Evolutionary conservation across 2,888 invertebrate genomes (phyloP).

Genomic region (Poecilus cupreus): DNA sequence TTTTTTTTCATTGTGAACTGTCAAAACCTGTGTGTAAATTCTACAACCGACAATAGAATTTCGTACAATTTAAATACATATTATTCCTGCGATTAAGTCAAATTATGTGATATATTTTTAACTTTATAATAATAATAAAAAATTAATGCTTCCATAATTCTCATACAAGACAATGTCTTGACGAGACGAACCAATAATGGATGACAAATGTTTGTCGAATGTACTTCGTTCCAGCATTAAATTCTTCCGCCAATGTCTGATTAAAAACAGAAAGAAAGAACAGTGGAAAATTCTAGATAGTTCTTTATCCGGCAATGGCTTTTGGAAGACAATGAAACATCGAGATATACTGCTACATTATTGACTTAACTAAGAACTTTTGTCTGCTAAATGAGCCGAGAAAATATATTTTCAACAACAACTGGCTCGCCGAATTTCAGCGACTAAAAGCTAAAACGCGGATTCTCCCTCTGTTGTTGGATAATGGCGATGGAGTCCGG

Average conservation of each 20-base stretch:
- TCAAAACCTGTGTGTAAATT: too few species aligned
- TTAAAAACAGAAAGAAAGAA: slow-evolving; percentile 19
- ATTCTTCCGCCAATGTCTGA: background rate
- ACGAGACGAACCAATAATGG: too few species aligned
- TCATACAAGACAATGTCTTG: background rate
- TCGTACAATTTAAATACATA: too few species aligned
- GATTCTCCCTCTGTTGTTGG: background rate
- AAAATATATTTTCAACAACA: slow-evolving; percentile 57
- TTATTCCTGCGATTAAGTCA: too few species aligned
- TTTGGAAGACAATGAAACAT: slow-evolving; percentile 45
- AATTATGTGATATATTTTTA: too few species aligned
- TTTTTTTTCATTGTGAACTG: too few species aligned
- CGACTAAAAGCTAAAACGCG: slow-evolving; percentile 48
- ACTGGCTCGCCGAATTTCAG: slow-evolving; percentile 40
- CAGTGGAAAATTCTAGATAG: slow-evolving; percentile 13
- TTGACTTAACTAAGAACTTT: slow-evolving; percentile 58
- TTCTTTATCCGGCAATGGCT: background rate
- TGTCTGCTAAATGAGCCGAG: slow-evolving; percentile 55
- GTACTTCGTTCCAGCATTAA: background rate
- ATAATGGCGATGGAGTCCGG: slow-evolving; percentile 30
- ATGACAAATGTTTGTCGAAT: background rate
- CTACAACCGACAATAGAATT: too few species aligned
- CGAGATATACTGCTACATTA: slow-evolving; percentile 50
- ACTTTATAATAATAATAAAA: too few species aligned
- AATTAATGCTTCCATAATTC: too few species aligned